Conservation (phyloP, 2,113 vertebrate genomes). For the Brevimyrus niger region DNA sequence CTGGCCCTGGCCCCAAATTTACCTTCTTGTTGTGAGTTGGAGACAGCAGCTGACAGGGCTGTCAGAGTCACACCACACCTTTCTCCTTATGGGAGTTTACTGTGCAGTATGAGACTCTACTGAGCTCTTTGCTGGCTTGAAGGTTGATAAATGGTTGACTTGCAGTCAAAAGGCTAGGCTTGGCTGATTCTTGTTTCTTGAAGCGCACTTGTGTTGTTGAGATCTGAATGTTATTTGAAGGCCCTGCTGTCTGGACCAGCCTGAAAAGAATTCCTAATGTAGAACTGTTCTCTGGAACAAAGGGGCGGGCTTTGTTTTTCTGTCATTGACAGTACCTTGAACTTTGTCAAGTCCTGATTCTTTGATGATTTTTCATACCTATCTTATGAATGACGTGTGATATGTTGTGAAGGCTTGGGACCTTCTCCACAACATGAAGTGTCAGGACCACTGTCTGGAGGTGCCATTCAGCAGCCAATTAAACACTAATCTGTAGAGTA, state of each 20-base stretch:
- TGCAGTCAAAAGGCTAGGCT: neutral
- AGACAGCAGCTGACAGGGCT: neutral
- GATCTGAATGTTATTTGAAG: neutral
- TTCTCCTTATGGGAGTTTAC: neutral
- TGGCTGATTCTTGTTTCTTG: neutral
- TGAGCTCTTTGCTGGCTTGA: neutral
- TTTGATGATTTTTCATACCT: neutral
- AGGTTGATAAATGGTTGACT: neutral
- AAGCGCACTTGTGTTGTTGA: neutral
- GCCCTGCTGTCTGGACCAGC: neutral
- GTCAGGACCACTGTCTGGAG: neutral
- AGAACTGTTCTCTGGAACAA: neutral
- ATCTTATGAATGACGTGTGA: neutral
- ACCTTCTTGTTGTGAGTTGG: neutral
- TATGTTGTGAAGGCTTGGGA: neutral
- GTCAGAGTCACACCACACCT: neutral
- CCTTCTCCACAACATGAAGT: neutral
- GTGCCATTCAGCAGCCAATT: neutral
- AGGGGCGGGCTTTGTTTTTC: neutral
- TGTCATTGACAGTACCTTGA: neutral
- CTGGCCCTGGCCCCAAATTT: neutral
- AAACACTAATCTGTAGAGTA: neutral
- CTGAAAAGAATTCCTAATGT: neutral
- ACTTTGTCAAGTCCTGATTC: neutral
- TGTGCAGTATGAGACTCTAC: neutral